A percentile compares a stretch with the other conserved stretches of the same genome.
Conservation (phyloP, 2,113 vertebrate genomes). For the Aspidoscelis tigris region DNA sequence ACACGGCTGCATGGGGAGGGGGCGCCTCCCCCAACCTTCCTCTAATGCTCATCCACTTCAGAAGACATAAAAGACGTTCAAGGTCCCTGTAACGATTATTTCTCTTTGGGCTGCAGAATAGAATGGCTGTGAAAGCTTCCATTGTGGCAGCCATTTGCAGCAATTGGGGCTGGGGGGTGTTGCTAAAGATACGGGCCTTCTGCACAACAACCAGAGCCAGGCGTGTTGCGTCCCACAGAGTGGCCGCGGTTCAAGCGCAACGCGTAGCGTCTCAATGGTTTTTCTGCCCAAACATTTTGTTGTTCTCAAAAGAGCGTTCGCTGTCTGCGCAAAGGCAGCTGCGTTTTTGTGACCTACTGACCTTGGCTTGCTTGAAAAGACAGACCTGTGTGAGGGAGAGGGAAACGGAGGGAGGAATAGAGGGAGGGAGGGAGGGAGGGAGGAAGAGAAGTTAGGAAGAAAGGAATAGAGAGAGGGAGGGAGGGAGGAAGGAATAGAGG, state of each 20-base stretch:
- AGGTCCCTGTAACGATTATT: slow-evolving; percentile 36
- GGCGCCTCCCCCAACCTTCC: not conserved
- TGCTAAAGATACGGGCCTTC: not conserved
- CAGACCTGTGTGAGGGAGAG: no score
- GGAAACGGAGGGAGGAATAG: no score
- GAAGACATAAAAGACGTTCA: slow-evolving; percentile 29
- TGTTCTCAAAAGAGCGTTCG: not conserved
- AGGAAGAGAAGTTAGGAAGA: no score
- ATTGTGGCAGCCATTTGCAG: rapidly evolving
- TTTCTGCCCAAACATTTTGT: not conserved
- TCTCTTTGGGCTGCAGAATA: slow-evolving; percentile 3
- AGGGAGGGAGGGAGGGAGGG: no score
- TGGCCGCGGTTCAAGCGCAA: not conserved
- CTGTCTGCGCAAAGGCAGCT: not conserved
- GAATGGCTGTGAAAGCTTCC: not conserved
- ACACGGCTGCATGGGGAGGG: not conserved
- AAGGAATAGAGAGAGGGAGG: no score
- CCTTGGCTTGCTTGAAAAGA: not conserved
- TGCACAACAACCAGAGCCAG: not conserved
- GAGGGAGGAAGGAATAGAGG: no score
- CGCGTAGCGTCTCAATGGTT: no score
- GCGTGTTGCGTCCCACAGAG: not conserved
- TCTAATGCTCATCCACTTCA: slow-evolving; percentile 15
- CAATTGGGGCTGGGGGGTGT: no score
- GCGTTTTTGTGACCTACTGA: no score